Evolutionary conservation across 2,888 invertebrate genomes (phyloP), one percentile per base, ranked within the genome.

Genomic region (Phortica okadai): DNA sequence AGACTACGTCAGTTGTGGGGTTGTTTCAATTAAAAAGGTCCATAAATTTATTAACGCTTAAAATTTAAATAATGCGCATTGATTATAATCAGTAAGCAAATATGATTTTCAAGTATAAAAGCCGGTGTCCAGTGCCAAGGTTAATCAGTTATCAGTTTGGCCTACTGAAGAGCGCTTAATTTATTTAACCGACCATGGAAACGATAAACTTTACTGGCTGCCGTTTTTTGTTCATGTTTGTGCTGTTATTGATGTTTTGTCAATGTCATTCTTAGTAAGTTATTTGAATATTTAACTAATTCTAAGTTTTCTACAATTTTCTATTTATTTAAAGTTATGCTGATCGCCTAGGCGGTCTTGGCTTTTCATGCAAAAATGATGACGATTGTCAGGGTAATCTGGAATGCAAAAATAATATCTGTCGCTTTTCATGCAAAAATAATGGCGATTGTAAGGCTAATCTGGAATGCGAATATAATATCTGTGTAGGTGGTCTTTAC

Each of bases 101-200:
- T 42, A 64, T 6, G 21, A 56, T 70, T 74, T 16, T 58, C 14
- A 50, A 72, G 58, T 77, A 77, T 77, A 77, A 77, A 77, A 74
- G 74, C 56, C 42, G 10, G 21, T 69, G 69, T 11, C 69, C 74
- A 64, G 44, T 44, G 56, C 70, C 66, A 76, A 69, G 72, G 16
- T 16, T 69, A 69, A 69, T 44, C 69, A 69, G 45, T 45, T 41
- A 45, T 21, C 10, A 42, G 8, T 21, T 16, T 11, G 50, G 6
- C 44, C 6, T 10, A 21, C 1, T n/a, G 5, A 16, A 11, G 44
- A 11, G 45, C 21, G 7, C 67, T 33, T 11, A 14, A 67, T 42
- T 44, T 8, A 25, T 8, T 21, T 7, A 69, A 41, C 6, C 7
- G 25, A 62, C 25, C 62, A 62, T 62, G 62, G 25, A 62, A 25